Conservation (phyloP, 2,888 invertebrate genomes). For the Drosophila birchii region DNA sequence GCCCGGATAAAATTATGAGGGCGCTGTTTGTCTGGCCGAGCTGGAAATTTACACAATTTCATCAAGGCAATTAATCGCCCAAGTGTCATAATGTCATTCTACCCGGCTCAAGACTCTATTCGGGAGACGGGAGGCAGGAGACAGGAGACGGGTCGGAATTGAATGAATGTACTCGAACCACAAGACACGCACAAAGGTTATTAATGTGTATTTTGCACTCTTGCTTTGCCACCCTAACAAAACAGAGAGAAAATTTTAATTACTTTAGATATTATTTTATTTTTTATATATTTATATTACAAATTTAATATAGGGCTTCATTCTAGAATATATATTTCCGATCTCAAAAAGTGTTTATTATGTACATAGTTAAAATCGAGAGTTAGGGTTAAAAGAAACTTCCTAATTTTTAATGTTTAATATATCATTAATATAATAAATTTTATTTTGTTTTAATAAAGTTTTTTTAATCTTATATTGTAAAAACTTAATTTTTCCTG, state of each 20-base stretch:
- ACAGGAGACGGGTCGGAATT: neutral
- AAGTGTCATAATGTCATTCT: conserved; percentile 53
- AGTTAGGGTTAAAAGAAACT: too few species aligned
- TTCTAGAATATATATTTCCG: too few species aligned
- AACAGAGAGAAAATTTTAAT: conserved; percentile 2
- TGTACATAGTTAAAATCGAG: too few species aligned
- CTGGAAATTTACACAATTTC: conserved; percentile 64
- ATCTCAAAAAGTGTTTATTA: too few species aligned
- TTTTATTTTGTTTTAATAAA: neutral
- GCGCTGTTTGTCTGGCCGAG: conserved; percentile 31
- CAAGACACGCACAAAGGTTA: conserved; percentile 57
- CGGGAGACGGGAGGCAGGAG: neutral
- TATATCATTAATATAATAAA: neutral
- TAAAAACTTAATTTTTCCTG: neutral
- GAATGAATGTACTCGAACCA: conserved; percentile 44
- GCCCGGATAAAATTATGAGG: conserved; percentile 8
- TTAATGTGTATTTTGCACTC: conserved; percentile 60
- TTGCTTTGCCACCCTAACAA: conserved; percentile 21
- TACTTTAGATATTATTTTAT: too few species aligned
- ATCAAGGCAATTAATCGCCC: conserved; percentile 74
- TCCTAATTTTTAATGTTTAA: too few species aligned
- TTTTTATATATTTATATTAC: too few species aligned
- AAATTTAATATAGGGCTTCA: too few species aligned
- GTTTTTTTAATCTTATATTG: neutral
- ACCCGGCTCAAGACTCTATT: conserved; percentile 33